These are phyloP conservation scores for Acanthococcus lagerstroemiae DNA, from an alignment of 2,888 invertebrate species.

Conservation along the genomic window DNA sequence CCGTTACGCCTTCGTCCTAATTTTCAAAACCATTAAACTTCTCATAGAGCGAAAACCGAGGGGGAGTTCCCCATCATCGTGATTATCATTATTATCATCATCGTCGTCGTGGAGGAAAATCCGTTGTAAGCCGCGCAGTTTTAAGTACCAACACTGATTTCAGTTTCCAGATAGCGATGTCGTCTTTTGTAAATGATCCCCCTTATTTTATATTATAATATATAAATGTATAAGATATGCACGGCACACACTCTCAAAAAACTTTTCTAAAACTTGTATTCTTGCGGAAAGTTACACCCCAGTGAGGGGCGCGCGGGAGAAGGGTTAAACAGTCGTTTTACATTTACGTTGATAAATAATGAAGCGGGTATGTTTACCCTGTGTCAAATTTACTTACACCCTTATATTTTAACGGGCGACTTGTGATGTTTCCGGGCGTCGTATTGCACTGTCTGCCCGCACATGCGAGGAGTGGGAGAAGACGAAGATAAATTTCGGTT, in stretches of 20 bases:
- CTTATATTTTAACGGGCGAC: slow-evolving; percentile 4
- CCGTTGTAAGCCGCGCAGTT: slow-evolving; percentile 15
- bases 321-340: slow-evolving; percentile 25
- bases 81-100: slow-evolving; percentile 9
- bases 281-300: not conserved
- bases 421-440: slow-evolving; percentile 1
- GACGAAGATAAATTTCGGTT: too few relatives aligned
- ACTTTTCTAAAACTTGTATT: slow-evolving; percentile 13
- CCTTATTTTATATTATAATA: not conserved
- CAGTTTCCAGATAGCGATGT: slow-evolving; percentile 16
- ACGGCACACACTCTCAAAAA: too few relatives aligned
- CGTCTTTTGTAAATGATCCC: not conserved
- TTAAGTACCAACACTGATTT: slow-evolving; percentile 15
- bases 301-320: not conserved
- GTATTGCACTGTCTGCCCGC: too few relatives aligned
- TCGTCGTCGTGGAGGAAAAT: slow-evolving; percentile 13
- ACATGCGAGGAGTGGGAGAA: too few relatives aligned
- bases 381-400: slow-evolving; percentile 11
- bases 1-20: slow-evolving; percentile 1
- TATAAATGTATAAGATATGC: too few relatives aligned
- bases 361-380: slow-evolving; percentile 8
- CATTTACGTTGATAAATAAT: slow-evolving; percentile 29
- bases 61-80: slow-evolving; percentile 4
- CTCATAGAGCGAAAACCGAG: not conserved
- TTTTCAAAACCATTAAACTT: slow-evolving; percentile 22